Percentiles rank a stretch among this genome's conserved stretches.
Conservation (phyloP, 2,888 invertebrate genomes). For the Orthosia incerta region DNA sequence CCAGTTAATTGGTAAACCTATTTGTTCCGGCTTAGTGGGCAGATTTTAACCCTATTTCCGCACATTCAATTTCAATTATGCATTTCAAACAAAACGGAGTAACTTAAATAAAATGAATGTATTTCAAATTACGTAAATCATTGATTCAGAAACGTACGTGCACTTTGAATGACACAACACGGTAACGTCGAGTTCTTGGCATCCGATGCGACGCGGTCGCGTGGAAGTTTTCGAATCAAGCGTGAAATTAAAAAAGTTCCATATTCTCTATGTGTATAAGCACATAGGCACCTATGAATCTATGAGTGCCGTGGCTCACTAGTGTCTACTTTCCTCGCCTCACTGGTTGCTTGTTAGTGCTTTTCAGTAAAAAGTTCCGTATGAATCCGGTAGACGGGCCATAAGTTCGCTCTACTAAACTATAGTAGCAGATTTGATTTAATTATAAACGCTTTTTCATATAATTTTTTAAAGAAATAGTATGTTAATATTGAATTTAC, state of each 20-base stretch:
- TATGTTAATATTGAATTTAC: background rate
- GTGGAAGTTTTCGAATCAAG: conserved; percentile 83
- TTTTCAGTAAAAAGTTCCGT: conserved; percentile 70
- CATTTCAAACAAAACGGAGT: conserved; percentile 49
- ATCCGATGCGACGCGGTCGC: conserved; percentile 71
- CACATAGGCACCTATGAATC: conserved; percentile 70
- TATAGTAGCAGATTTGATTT: conserved; percentile 52
- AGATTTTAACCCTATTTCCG: conserved; percentile 28
- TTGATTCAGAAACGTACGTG: conserved; percentile 53
- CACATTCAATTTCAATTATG: conserved; percentile 32
- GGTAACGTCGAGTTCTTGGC: conserved; percentile 74
- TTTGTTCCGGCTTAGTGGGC: conserved; percentile 41
- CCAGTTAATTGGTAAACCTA: conserved; percentile 39
- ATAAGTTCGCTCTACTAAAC: conserved; percentile 54
- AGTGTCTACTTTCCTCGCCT: conserved; percentile 69
- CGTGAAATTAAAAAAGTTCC: conserved; percentile 90
- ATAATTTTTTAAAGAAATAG: background rate
- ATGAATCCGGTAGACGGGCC: conserved; percentile 55
- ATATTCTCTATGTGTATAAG: conserved; percentile 74
- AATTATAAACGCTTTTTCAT: conserved; percentile 55
- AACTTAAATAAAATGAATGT: conserved; percentile 67
- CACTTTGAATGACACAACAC: conserved; percentile 68
- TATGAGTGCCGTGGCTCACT: conserved; percentile 66
- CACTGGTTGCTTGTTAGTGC: conserved; percentile 69
- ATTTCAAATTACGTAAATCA: conserved; percentile 65